Conservation (phyloP, 2,888 invertebrate species). For the Oxystoma pomonae region DNA sequence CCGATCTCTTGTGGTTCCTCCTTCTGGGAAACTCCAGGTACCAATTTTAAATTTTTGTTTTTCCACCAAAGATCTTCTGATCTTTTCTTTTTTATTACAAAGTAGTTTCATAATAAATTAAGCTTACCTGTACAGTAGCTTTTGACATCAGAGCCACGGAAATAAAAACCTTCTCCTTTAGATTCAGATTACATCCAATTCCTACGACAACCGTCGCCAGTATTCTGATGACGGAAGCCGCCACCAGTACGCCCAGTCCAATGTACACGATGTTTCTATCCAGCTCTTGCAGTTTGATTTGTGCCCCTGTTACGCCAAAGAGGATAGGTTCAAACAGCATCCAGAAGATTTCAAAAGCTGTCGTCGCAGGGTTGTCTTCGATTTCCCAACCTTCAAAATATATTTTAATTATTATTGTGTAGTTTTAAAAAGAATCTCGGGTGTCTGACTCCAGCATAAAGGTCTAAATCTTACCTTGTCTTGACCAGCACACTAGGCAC, state of each 20-base stretch:
- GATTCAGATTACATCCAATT: constrained; percentile 74
- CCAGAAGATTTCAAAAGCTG: constrained; percentile 91
- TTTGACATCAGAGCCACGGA: constrained; percentile 93
- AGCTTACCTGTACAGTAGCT: constrained; percentile 93
- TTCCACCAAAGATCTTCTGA: too few species aligned
- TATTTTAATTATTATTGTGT: too few species aligned
- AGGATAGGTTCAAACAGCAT: constrained; percentile 93
- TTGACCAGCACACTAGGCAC: constrained; percentile 76
- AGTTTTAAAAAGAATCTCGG: too few species aligned
- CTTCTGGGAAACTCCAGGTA: too few species aligned
- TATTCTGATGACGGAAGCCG: constrained; percentile 64
- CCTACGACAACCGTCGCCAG: constrained; percentile 63
- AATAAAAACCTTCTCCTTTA: constrained; percentile 88
- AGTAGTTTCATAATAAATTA: too few species aligned
- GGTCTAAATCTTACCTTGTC: constrained; percentile 52
- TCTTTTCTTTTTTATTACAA: too few species aligned
- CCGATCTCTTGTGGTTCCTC: too few species aligned
- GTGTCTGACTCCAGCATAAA: too few species aligned
- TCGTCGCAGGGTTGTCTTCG: constrained; percentile 82
- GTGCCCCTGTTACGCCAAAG: constrained; percentile 89
- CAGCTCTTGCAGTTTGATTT: constrained; percentile 73
- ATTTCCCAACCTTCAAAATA: constrained; percentile 73
- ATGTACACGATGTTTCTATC: constrained; percentile 65
- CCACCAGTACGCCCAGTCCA: constrained; percentile 64
- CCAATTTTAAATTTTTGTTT: too few species aligned